Conservation (phyloP, 2,888 invertebrate species). For the Hirtodrosophila histrioides region DNA sequence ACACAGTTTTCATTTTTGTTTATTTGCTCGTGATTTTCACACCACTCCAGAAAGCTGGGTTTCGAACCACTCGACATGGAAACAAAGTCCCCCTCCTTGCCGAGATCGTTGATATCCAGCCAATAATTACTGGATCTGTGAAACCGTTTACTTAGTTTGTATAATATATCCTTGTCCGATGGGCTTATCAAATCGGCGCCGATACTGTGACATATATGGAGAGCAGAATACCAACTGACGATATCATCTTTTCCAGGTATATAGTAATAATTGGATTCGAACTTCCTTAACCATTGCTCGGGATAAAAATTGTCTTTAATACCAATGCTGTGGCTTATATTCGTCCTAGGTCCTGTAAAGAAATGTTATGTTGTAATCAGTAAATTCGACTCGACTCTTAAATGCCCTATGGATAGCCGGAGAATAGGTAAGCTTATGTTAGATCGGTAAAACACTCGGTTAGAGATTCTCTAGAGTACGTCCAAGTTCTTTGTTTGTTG, state of each 20-base stretch:
- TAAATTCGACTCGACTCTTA: too few relatives aligned
- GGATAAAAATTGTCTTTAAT: background rate
- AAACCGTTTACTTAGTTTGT: background rate
- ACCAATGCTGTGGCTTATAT: background rate
- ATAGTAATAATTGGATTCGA: conserved; percentile 18
- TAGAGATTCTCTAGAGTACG: too few relatives aligned
- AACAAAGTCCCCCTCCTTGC: background rate
- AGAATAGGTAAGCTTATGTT: too few relatives aligned
- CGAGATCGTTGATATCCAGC: conserved; percentile 33
- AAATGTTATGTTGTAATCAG: background rate
- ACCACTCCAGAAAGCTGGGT: conserved; percentile 17
- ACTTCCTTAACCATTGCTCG: background rate
- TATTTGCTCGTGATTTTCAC: background rate
- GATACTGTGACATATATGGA: conserved; percentile 3
- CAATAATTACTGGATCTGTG: conserved; percentile 1
- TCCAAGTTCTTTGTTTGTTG: too few relatives aligned
- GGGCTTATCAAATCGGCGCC: conserved; percentile 31
- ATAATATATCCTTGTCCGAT: background rate
- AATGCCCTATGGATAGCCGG: too few relatives aligned
- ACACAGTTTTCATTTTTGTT: conserved; percentile 12
- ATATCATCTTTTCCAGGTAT: fast-evolving
- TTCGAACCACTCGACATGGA: conserved; percentile 28
- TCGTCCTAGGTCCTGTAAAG: background rate
- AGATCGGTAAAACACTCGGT: too few relatives aligned
- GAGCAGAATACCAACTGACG: conserved; percentile 17